Evolutionary conservation across 2,797 vertebrate genomes (phyloP).

Genomic region (Sylvia borin): DNA sequence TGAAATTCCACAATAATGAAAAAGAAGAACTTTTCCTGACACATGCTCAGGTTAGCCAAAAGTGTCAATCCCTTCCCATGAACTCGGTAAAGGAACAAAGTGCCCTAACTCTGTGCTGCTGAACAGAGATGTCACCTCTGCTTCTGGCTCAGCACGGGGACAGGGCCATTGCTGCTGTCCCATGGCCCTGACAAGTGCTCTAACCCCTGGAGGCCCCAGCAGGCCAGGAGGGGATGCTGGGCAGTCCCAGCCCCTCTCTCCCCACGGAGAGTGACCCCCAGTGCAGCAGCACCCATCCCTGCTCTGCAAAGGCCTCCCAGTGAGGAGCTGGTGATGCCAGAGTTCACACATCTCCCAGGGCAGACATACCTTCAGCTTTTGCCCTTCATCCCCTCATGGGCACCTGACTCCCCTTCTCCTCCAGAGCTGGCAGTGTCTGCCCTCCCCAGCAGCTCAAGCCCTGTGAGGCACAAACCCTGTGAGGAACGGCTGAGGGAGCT

Average conservation of each 20-base stretch:
- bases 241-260: background rate
- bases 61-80: background rate
- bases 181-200: accelerated
- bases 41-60: accelerated
- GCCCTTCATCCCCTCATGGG: background rate
- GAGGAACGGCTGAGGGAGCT: no score
- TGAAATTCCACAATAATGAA: background rate
- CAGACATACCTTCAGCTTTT: no score
- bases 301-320: background rate
- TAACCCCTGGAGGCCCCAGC: background rate
- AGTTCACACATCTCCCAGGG: background rate
- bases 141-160: background rate
- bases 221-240: background rate
- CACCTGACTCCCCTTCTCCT: background rate
- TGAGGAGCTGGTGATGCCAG: accelerated
- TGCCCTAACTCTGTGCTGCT: background rate
- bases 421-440: accelerated
- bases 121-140: background rate
- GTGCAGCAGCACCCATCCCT: accelerated
- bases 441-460: background rate
- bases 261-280: accelerated
- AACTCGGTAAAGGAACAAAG: background rate
- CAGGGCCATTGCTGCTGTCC: background rate
- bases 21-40: background rate
- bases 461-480: no score